Percentiles rank a stretch among this genome's conserved stretches.
phyloP scores from a whole-genome alignment of 2,113 vertebrate genomes.

The Chaenocephalus aceratus region DNA sequence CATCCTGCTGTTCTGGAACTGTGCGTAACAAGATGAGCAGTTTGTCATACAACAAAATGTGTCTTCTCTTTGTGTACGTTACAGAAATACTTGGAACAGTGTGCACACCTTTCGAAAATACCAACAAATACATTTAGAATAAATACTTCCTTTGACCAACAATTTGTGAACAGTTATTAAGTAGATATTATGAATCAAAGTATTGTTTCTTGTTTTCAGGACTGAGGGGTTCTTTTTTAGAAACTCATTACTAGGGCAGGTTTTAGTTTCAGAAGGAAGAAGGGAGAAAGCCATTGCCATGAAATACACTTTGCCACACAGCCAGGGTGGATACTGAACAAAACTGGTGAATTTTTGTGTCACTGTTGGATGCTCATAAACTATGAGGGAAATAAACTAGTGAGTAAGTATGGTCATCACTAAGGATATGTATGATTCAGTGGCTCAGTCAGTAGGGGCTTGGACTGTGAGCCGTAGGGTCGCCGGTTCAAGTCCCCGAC shows the following conservation, averaged over 20 bases:
- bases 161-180: neutral
- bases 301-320: neutral
- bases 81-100: neutral
- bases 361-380: neutral
- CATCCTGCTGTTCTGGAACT: neutral
- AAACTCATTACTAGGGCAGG: neutral
- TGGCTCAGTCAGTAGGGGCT: too few species aligned
- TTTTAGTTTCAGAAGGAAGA: conserved; percentile 1
- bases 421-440: too few species aligned
- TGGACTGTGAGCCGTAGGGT: too few species aligned
- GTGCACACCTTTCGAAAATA: too few species aligned
- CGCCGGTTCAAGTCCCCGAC: too few species aligned
- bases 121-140: too few species aligned
- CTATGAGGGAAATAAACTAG: too few species aligned
- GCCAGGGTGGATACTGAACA: neutral
- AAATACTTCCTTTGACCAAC: too few species aligned
- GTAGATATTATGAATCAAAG: neutral
- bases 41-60: neutral
- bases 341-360: neutral
- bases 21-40: neutral
- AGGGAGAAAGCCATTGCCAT: neutral
- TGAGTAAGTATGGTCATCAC: neutral
- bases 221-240: neutral
- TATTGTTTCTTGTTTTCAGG: neutral
- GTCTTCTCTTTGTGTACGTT: neutral